Conservation (phyloP, 1,140 invertebrate species). For the Neelides sp. region DNA sequence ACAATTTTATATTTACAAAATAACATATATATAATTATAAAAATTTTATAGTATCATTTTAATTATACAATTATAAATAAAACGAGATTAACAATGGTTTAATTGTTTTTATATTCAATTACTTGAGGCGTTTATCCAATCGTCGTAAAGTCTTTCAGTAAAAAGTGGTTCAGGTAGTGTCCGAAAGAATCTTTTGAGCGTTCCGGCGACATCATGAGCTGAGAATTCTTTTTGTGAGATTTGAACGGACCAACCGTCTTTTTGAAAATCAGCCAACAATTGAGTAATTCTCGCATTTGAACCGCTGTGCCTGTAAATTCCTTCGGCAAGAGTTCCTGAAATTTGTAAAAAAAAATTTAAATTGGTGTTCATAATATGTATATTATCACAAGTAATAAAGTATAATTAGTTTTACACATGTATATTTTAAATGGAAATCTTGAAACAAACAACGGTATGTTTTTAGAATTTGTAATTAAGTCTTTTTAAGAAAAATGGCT, state of each 20-base stretch:
- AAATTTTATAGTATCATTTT: too few species aligned
- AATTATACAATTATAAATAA: too few species aligned
- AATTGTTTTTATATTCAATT: conserved; percentile 27
- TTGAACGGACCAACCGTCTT: conserved; percentile 69
- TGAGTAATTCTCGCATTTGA: conserved; percentile 58
- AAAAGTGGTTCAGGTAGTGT: conserved; percentile 61
- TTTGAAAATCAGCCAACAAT: conserved; percentile 56
- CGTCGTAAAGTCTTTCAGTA: conserved; percentile 41
- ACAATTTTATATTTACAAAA: too few species aligned
- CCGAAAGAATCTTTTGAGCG: conserved; percentile 68
- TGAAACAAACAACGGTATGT: not conserved
- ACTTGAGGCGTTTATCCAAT: conserved; percentile 42
- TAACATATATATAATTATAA: too few species aligned
- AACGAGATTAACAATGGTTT: too few species aligned
- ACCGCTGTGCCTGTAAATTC: conserved; percentile 71
- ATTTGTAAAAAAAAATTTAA: too few species aligned
- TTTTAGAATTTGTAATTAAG: conserved; percentile 12
- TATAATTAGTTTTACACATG: not conserved
- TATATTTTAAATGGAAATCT: not conserved
- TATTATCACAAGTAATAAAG: not conserved
- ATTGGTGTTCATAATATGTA: not conserved
- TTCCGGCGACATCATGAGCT: conserved; percentile 74
- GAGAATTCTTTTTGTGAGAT: conserved; percentile 56
- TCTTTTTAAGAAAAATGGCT: conserved; percentile 19
- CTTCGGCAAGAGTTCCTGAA: conserved; percentile 63